Conservation (phyloP, 2,888 invertebrate genomes). For the Alentia gelatinosa region DNA sequence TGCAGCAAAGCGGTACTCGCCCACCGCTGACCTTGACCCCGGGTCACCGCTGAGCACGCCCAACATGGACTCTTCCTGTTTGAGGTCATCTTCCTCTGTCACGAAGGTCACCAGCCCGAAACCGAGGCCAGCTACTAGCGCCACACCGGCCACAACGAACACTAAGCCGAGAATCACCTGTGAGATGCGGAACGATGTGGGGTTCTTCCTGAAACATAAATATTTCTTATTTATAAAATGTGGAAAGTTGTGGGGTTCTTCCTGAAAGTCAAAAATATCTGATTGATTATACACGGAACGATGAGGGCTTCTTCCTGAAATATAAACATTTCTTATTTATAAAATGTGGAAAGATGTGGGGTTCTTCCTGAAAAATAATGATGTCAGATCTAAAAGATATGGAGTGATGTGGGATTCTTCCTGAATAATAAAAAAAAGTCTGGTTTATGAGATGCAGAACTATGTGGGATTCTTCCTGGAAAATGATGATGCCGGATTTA, state of each 20-base stretch:
- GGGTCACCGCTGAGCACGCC: not conserved
- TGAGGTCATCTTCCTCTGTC: not conserved
- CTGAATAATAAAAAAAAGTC: no score
- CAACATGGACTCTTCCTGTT: not conserved
- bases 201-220: slow-evolving; percentile 48
- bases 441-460: not conserved
- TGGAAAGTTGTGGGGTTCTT: not conserved
- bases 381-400: no score
- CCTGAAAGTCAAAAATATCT: not conserved
- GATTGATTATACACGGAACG: not conserved
- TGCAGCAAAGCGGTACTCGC: slow-evolving; percentile 38
- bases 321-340: not conserved
- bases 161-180: slow-evolving; percentile 9
- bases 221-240: no score
- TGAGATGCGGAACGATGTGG: not conserved
- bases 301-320: not conserved
- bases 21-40: not conserved
- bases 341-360: not conserved
- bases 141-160: slow-evolving; percentile 11
- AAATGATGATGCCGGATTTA: no score
- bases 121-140: not conserved
- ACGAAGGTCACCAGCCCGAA: not conserved
- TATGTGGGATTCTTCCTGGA: slow-evolving; percentile 10
- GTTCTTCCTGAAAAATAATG: not conserved
- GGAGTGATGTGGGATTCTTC: no score